Percentiles rank a stretch among this genome's conserved stretches.
phyloP scores from a whole-genome alignment of 1,140 invertebrate species.

The Drosophila sproati region DNA sequence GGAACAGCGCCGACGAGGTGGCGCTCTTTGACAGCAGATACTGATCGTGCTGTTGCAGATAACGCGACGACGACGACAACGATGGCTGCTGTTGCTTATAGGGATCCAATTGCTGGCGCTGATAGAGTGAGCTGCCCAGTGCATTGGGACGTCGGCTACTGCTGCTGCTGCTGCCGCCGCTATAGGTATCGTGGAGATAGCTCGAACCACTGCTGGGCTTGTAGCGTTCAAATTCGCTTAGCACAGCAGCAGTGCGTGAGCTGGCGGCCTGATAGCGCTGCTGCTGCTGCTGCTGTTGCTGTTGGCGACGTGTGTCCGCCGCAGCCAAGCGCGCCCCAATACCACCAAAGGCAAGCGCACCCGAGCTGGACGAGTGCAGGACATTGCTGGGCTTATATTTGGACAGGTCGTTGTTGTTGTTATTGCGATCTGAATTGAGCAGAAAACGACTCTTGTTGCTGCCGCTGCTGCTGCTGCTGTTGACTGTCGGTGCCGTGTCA shows the following conservation, averaged over 20 bases:
- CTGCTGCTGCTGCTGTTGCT: constrained; percentile 48
- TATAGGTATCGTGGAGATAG: constrained; percentile 71
- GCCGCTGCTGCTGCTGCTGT: constrained; percentile 32
- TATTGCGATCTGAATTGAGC: constrained; percentile 77
- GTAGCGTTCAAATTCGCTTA: constrained; percentile 73
- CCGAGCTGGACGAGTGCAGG: constrained; percentile 80
- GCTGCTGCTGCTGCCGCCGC: constrained; percentile 34
- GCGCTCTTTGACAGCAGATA: constrained; percentile 79
- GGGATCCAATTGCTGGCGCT: constrained; percentile 59
- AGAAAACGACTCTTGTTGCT: constrained; percentile 68
- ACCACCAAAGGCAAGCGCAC: constrained; percentile 77
- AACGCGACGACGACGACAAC: constrained; percentile 58
- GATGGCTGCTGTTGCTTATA: constrained; percentile 51
- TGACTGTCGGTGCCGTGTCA: constrained; percentile 52
- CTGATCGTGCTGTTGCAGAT: constrained; percentile 73
- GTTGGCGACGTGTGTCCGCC: constrained; percentile 64
- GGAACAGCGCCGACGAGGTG: constrained; percentile 79
- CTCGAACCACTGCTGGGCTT: constrained; percentile 54
- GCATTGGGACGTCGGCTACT: constrained; percentile 57
- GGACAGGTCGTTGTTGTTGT: constrained; percentile 69
- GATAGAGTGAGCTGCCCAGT: constrained; percentile 59
- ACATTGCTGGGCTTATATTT: constrained; percentile 73
- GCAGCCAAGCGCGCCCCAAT: constrained; percentile 78
- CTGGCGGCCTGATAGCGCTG: constrained; percentile 69
- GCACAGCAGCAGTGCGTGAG: constrained; percentile 77